Conservation (phyloP, 2,888 invertebrate species). For the Scaptomyza tumidula region DNA sequence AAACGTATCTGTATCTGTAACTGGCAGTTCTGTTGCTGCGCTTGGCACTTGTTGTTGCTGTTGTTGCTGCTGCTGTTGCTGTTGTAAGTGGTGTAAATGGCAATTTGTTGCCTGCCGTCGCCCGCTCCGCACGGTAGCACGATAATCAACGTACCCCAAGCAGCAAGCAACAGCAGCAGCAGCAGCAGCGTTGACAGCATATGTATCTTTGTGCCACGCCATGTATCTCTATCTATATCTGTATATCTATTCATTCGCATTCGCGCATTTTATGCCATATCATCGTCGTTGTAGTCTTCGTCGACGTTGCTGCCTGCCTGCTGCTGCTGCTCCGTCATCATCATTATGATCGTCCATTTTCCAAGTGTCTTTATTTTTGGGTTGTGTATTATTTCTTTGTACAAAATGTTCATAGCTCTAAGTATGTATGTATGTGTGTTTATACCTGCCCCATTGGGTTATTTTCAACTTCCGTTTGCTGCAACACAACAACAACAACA, state of each 20-base stretch:
- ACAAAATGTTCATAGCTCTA: conserved; percentile 18
- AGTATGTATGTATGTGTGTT: neutral
- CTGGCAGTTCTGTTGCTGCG: conserved; percentile 27
- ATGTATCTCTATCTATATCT: conserved; percentile 24
- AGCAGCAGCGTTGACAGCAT: conserved; percentile 61
- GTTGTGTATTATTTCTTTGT: conserved; percentile 64
- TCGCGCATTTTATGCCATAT: conserved; percentile 76
- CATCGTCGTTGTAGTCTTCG: conserved; percentile 55
- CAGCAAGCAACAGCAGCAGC: conserved; percentile 18
- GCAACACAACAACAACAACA: conserved; percentile 17
- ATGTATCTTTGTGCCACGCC: conserved; percentile 15
- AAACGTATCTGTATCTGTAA: conserved; percentile 22
- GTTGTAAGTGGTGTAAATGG: conserved; percentile 80
- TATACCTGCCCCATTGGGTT: conserved; percentile 66
- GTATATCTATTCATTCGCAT: conserved; percentile 62
- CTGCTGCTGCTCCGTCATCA: conserved; percentile 62
- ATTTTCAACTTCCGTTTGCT: conserved; percentile 67
- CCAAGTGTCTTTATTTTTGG: conserved; percentile 62
- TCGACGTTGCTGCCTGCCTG: conserved; percentile 5
- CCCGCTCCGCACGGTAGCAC: conserved; percentile 64
- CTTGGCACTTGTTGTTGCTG: conserved; percentile 40
- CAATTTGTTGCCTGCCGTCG: conserved; percentile 71
- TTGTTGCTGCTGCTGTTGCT: conserved; percentile 39
- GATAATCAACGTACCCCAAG: conserved; percentile 50
- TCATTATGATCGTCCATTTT: conserved; percentile 73